Base-by-base conservation (phyloP, 1,140 invertebrate genomes). In the Andrena cerasifolii region DNA sequence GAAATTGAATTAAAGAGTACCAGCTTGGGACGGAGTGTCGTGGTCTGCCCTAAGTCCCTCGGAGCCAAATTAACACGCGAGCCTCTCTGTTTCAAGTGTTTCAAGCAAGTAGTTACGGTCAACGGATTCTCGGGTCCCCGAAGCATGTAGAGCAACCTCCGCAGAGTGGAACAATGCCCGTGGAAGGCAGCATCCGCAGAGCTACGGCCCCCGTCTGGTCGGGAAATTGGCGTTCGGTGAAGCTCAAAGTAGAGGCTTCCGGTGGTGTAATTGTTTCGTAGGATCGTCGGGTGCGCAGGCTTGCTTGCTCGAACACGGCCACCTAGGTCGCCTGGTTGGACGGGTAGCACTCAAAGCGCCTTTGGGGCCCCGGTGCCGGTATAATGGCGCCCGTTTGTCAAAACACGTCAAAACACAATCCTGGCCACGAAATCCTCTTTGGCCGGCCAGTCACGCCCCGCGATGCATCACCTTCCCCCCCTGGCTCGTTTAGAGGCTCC, bases 361-460 rank as follows among this genome's bases (percentile, higher is more conserved):
- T 79, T 85, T 77, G 75, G 82, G 61, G 79, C 80, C 79, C 78
- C 79, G 79, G 63, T 79, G 82, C 66, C 86, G 80, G 77, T 86
- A 90, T 91, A 92, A 92, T 92, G 88, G 90, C 88, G 89, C 85
- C 87, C 89, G 90, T 91, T 92, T 91, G 91, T 92, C 91, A 92
- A 92, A 92, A 92, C 91, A 92, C 87, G 90, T 92, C 91, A 92
- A 91, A 92, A 92, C 90, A 92, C 80, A 85, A 89, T 89, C 79
- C 87, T 73, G 66, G 62, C 78, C 78, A 84, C 83, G 81, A 87
- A 88, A 86, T 83, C 84, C 75, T 71, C 73, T 77, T 80, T 62
- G 51, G 63, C 61, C 77, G 66, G 56, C 59, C 72, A 70, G 86
- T 83, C 87, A 89, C 88, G 88, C 88, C 88, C 84, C 82, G 65